Evolutionary conservation across 2,888 invertebrate genomes (phyloP).

Genomic region (Byasa hedistus): DNA sequence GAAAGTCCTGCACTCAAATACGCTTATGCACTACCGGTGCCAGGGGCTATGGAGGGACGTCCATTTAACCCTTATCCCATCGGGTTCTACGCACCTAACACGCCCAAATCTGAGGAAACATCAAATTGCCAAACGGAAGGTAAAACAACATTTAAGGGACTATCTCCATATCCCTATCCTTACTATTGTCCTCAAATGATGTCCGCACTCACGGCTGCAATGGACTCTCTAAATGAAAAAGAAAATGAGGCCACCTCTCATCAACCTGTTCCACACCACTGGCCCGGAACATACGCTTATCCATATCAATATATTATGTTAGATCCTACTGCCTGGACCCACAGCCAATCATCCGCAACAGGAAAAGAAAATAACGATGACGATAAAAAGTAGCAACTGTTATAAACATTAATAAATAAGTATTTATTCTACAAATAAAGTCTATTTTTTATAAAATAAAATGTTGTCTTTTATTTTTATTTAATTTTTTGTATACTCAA

Average conservation of each 20-base stretch:
- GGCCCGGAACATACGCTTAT: conserved; percentile 63
- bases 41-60: conserved; percentile 42
- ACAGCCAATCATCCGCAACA: conserved; percentile 43
- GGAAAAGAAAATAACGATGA: conserved; percentile 37
- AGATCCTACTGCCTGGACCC: conserved; percentile 60
- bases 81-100: conserved; percentile 41
- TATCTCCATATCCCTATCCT: conserved; percentile 45
- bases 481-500: too few species aligned
- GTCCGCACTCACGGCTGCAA: conserved; percentile 59
- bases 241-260: conserved; percentile 45
- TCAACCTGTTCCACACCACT: conserved; percentile 47
- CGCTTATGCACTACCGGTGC: conserved; percentile 52
- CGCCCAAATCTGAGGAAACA: conserved; percentile 39
- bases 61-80: conserved; percentile 49
- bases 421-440: too few species aligned
- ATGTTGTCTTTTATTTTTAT: too few species aligned
- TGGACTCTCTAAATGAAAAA: conserved; percentile 57
- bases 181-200: conserved; percentile 67
- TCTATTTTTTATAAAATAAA: too few species aligned
- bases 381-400: neutral
- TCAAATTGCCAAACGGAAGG: conserved; percentile 43
- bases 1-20: conserved; percentile 54
- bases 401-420: neutral
- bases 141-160: conserved; percentile 30
- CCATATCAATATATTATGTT: conserved; percentile 67